A percentile compares a stretch with the other conserved stretches of the same genome.
Conservation (phyloP, 37 sponge, comb jelly and placozoan genomes). For the Mnemiopsis leidyi region DNA sequence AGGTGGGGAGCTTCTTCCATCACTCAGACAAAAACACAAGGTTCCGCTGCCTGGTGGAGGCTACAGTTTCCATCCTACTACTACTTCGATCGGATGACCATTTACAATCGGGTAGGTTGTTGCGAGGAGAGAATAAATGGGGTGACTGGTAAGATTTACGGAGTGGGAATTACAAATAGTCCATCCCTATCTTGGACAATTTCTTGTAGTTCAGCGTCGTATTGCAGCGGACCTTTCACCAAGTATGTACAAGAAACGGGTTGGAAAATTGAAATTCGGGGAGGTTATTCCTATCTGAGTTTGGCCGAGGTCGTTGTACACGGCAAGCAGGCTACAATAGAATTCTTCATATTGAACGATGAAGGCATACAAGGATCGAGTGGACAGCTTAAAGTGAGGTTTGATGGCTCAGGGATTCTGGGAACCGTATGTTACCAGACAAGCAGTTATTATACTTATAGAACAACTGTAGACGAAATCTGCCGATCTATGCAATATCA, state of each 20-base stretch:
- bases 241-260: background rate
- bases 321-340: background rate
- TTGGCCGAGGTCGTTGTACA: background rate
- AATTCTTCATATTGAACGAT: background rate
- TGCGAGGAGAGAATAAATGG: background rate
- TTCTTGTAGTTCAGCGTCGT: background rate
- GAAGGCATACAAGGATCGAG: too few species aligned
- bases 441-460: background rate
- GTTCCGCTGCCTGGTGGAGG: background rate
- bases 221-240: background rate
- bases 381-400: background rate
- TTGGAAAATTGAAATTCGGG: background rate
- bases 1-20: background rate
- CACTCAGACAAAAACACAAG: background rate
- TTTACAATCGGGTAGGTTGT: background rate
- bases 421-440: background rate
- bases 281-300: background rate
- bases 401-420: background rate
- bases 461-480: background rate
- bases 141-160: background rate
- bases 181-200: background rate
- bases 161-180: background rate
- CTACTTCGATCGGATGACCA: background rate
- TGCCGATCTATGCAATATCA: background rate
- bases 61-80: background rate